These are phyloP conservation scores for Etheostoma cragini DNA, from an alignment of 2,113 vertebrate genomes.

Conservation along the genomic window DNA sequence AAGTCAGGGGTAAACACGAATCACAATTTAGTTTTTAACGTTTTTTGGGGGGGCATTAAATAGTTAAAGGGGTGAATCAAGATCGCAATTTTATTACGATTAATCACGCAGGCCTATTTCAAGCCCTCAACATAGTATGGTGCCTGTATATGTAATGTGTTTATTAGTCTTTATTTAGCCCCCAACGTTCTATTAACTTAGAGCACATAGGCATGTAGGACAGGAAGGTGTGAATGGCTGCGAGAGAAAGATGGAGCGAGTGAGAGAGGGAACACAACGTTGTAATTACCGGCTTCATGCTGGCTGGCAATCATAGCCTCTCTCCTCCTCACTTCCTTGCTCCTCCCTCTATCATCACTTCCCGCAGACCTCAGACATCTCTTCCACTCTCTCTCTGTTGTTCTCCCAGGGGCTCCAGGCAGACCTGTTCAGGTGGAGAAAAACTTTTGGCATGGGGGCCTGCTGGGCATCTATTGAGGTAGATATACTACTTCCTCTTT, in stretches of 20 bases:
- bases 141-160: constrained; percentile 16
- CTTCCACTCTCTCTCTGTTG: constrained; percentile 30
- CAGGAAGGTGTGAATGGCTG: constrained; percentile 67
- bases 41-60: too few species aligned
- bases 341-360: constrained; percentile 55
- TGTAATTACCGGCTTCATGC: constrained; percentile 77
- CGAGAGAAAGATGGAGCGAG: constrained; percentile 30
- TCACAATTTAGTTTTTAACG: too few species aligned
- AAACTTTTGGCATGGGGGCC: constrained; percentile 45
- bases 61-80: too few species aligned
- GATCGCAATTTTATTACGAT: too few species aligned
- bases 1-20: too few species aligned
- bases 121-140: neutral
- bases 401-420: constrained; percentile 45
- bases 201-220: constrained; percentile 61
- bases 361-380: constrained; percentile 54
- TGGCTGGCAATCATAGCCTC: constrained; percentile 76
- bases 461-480: constrained; percentile 55
- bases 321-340: constrained; percentile 56
- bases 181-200: constrained; percentile 73
- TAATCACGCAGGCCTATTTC: too few species aligned
- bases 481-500: constrained; percentile 43
- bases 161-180: constrained; percentile 62
- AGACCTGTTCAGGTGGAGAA: constrained; percentile 43
- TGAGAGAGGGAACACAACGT: constrained; percentile 57